Evolutionary conservation across 2,113 vertebrate species (phyloP).

Genomic region (Opisthocomus hoazin): DNA sequence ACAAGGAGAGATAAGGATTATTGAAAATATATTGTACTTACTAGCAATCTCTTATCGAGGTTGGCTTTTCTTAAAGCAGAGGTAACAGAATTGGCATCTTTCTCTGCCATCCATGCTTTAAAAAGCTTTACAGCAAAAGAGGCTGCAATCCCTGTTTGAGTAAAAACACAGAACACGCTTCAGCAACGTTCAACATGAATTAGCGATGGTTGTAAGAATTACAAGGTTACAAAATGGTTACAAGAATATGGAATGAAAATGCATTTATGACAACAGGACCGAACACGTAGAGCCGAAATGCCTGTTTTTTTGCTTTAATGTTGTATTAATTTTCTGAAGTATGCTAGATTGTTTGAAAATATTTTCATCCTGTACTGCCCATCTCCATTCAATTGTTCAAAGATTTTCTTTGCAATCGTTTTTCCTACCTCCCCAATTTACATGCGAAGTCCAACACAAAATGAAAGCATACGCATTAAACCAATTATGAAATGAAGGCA

Average conservation of each 20-base stretch:
- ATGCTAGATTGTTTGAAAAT: not conserved
- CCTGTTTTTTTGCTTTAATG: not conserved
- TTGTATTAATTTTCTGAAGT: not conserved
- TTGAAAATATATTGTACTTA: constrained; percentile 63
- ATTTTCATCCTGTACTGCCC: not conserved
- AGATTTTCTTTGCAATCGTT: not conserved
- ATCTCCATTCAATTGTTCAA: not conserved
- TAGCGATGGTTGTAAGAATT: not conserved
- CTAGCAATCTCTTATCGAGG: constrained; percentile 89
- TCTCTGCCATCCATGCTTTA: constrained; percentile 93
- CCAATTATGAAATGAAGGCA: not conserved
- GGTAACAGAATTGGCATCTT: constrained; percentile 89
- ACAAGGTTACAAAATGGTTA: not conserved
- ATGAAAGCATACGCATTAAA: not conserved
- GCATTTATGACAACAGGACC: not conserved
- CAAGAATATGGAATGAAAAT: not conserved
- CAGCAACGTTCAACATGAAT: not conserved
- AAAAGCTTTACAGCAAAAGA: constrained; percentile 92
- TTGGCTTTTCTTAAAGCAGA: constrained; percentile 89
- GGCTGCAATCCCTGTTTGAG: constrained; percentile 82
- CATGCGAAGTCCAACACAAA: not conserved
- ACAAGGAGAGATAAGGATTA: not conserved
- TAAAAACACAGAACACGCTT: not conserved
- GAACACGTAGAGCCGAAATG: not conserved
- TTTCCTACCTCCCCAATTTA: not conserved